Conservation (phyloP, 2,113 vertebrate genomes). For the Nothoprocta pentlandii region DNA sequence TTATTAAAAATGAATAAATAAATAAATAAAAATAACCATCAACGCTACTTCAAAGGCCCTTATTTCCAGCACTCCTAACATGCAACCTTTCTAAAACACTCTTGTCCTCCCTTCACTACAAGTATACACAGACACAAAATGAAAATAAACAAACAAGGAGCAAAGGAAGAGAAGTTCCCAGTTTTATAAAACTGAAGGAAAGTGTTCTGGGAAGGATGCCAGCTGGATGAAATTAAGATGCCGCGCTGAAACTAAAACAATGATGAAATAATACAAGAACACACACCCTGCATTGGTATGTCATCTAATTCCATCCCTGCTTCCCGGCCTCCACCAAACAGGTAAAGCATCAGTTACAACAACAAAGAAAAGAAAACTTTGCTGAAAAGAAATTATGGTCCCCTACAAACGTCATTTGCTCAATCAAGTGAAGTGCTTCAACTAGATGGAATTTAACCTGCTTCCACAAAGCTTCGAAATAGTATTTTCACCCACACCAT, state of each 20-base stretch:
- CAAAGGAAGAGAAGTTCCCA: constrained; percentile 50
- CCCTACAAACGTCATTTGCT: neutral
- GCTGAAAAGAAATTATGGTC: constrained; percentile 31
- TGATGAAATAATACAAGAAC: constrained; percentile 65
- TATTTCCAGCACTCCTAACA: constrained; percentile 42
- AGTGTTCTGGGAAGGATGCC: constrained; percentile 65
- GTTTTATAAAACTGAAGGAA: constrained; percentile 48
- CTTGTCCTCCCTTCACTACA: neutral
- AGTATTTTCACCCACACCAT: constrained; percentile 51
- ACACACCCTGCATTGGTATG: constrained; percentile 43
- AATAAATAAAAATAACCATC: neutral
- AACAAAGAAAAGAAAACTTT: constrained; percentile 46
- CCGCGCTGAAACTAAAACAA: constrained; percentile 33
- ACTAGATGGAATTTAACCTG: constrained; percentile 64
- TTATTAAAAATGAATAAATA: too few relatives aligned
- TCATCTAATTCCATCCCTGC: constrained; percentile 53
- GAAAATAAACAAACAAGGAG: constrained; percentile 51
- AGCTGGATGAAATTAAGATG: constrained; percentile 58
- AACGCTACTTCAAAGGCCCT: neutral
- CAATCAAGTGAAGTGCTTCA: constrained; percentile 11
- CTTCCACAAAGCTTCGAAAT: constrained; percentile 30
- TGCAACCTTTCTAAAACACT: constrained; percentile 30
- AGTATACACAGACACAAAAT: constrained; percentile 25
- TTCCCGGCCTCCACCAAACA: constrained; percentile 42
- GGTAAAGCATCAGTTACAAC: constrained; percentile 50